Percentiles rank a stretch among this genome's conserved stretches.
Conservation (phyloP, 2,888 invertebrate species). For the Toxonevra muliebris region DNA sequence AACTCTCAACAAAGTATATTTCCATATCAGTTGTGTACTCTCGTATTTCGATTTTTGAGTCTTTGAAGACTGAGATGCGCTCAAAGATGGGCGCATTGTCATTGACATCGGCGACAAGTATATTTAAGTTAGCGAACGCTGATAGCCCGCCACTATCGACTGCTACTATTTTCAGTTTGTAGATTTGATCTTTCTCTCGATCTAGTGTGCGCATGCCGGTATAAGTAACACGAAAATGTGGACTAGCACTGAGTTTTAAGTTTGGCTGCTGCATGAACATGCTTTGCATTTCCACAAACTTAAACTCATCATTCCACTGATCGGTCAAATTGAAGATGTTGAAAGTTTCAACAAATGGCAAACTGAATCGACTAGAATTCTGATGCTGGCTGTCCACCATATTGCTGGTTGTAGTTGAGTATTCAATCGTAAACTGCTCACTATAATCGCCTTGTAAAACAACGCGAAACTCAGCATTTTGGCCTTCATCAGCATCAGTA, state of each 20-base stretch:
- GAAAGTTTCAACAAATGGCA: constrained; percentile 50
- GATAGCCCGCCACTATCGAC: constrained; percentile 80
- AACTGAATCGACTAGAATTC: constrained; percentile 42
- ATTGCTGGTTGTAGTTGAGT: constrained; percentile 69
- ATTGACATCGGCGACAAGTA: constrained; percentile 80
- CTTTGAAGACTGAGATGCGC: constrained; percentile 75
- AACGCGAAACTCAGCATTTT: constrained; percentile 75
- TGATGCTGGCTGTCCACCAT: constrained; percentile 50
- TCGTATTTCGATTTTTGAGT: constrained; percentile 73
- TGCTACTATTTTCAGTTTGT: constrained; percentile 77
- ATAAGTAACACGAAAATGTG: constrained; percentile 59
- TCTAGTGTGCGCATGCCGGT: constrained; percentile 69
- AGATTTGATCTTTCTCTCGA: constrained; percentile 76
- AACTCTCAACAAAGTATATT: constrained; percentile 62
- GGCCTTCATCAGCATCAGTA: constrained; percentile 75
- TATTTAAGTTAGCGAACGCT: constrained; percentile 76
- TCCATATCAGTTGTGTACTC: constrained; percentile 70
- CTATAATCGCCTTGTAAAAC: constrained; percentile 79
- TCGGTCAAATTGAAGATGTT: constrained; percentile 62
- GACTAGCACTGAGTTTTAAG: constrained; percentile 52
- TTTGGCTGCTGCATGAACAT: constrained; percentile 59
- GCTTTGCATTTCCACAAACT: constrained; percentile 61
- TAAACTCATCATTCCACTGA: constrained; percentile 62
- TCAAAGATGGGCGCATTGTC: constrained; percentile 80
- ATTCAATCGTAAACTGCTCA: constrained; percentile 70